A percentile compares a stretch with the other conserved stretches of the same genome.
Conservation (phyloP, 2,888 invertebrate species). For the Blastobasis lacticolella region DNA sequence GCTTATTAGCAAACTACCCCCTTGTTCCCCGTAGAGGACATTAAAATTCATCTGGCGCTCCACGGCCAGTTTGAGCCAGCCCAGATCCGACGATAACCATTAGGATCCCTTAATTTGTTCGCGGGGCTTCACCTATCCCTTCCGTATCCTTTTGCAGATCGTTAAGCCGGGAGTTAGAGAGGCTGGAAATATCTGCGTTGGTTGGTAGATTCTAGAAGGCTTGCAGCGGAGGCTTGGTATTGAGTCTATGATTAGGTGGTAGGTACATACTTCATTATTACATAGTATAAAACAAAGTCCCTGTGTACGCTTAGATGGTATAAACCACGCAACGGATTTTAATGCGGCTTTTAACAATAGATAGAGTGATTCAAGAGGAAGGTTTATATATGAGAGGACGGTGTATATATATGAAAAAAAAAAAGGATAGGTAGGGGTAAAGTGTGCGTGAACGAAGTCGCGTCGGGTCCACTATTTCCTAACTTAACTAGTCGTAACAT, state of each 20-base stretch:
- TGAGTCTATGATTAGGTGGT: no score
- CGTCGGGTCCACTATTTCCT: no score
- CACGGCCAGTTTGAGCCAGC: conserved; percentile 52
- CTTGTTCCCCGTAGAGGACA: conserved; percentile 22
- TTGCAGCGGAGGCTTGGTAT: not conserved
- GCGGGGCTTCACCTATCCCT: conserved; percentile 65
- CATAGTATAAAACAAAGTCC: no score
- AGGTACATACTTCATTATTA: no score
- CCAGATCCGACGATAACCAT: conserved; percentile 67
- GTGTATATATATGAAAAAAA: not conserved
- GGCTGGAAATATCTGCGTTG: conserved; percentile 28
- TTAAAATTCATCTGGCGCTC: conserved; percentile 66
- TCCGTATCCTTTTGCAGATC: conserved; percentile 67
- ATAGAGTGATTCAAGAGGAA: no score
- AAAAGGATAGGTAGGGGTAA: no score
- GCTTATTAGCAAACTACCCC: no score
- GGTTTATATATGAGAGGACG: not conserved
- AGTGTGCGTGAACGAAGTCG: no score
- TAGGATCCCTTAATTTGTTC: conserved; percentile 71
- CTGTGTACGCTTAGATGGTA: no score
- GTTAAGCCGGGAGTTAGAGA: conserved; percentile 40
- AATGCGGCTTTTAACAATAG: no score
- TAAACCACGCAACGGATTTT: no score
- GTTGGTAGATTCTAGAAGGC: not conserved
- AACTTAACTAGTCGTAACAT: no score